Conservation (phyloP, 2,888 invertebrate genomes). For the Pasiphila rectangulata region DNA sequence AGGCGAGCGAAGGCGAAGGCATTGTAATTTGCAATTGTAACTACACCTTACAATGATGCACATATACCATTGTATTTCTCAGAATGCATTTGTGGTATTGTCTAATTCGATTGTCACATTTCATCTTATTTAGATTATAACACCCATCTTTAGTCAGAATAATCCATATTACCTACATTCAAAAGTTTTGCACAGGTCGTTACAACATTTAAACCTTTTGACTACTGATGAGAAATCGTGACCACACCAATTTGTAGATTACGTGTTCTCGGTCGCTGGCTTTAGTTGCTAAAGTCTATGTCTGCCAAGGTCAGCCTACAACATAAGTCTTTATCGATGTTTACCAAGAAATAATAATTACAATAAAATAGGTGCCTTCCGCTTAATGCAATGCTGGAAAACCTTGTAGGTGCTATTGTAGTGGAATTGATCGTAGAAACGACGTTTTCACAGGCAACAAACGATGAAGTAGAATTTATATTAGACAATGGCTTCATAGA, state of each 20-base stretch:
- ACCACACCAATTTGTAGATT: constrained; percentile 61
- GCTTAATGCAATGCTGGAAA: constrained; percentile 38
- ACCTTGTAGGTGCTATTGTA: constrained; percentile 28
- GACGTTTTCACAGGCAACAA: constrained; percentile 38
- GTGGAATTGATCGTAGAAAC: constrained; percentile 35
- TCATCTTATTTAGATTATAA: background rate
- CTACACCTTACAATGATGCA: constrained; percentile 15
- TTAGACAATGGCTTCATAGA: constrained; percentile 27
- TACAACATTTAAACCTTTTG: constrained; percentile 17
- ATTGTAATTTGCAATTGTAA: constrained; percentile 27
- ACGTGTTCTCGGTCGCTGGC: constrained; percentile 60
- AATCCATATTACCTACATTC: background rate
- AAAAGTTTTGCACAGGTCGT: background rate
- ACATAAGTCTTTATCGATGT: constrained; percentile 51
- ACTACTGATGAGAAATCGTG: constrained; percentile 53
- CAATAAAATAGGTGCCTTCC: constrained; percentile 36
- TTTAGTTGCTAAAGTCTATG: constrained; percentile 55
- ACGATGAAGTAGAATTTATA: constrained; percentile 34
- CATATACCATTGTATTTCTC: constrained; percentile 8
- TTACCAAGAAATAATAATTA: constrained; percentile 58
- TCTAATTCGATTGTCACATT: background rate
- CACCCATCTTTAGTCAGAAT: background rate
- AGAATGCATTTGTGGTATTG: constrained; percentile 9
- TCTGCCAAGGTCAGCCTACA: constrained; percentile 63
- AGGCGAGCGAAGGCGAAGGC: constrained; percentile 39